Evolutionary conservation across 2,797 vertebrate species (phyloP), one percentile per base, ranked within the genome.

Genomic region (Labeo calbasu): DNA sequence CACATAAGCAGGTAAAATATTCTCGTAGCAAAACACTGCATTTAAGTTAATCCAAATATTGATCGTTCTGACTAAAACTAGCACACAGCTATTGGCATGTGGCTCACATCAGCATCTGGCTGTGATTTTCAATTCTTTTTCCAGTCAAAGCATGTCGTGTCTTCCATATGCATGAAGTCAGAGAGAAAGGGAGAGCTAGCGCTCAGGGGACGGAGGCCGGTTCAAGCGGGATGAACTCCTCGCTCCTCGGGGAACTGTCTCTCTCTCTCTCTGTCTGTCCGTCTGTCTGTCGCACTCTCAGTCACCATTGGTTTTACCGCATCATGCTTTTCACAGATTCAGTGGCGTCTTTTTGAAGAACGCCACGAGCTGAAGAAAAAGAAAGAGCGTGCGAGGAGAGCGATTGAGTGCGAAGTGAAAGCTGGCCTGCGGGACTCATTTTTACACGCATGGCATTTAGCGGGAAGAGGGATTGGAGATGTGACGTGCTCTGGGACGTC

Each of bases 91-190:
- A 69, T 32, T 82, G 57, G 77, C 25, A 79, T 61, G 69, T 55
- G 23, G 46, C 88, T 81, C 92, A 90, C 89, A 91, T 91, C 84
- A 92, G 92, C 90, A 89, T 93, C 87, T 88, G 82, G 85, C 87
- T 88, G 87, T 93, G 90, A 94, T 95, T 94, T 94, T 93, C 93
- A 93, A 94, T 94, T 93, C 92, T 81, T 82, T 87, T 90, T 92
- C 93, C 92, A 66, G 32, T 94, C 91, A 87, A 91, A 93, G 90
- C 90, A 79, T 92, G 91, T 93, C 92, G 91, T 93, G 92, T 92
- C 93, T 94, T 94, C 94, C 93, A 93, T 92, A 94, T 94, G 93
- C 92, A 93, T 91, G 90, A 90, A 28, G 89, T 91, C 88, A 75
- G 82, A 79, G 85, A 83, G 88, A 88, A 89, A 84, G 81, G 81